These are phyloP conservation scores for Polietes domitor DNA, from an alignment of 2,888 invertebrate species.

Conservation along the genomic window DNA sequence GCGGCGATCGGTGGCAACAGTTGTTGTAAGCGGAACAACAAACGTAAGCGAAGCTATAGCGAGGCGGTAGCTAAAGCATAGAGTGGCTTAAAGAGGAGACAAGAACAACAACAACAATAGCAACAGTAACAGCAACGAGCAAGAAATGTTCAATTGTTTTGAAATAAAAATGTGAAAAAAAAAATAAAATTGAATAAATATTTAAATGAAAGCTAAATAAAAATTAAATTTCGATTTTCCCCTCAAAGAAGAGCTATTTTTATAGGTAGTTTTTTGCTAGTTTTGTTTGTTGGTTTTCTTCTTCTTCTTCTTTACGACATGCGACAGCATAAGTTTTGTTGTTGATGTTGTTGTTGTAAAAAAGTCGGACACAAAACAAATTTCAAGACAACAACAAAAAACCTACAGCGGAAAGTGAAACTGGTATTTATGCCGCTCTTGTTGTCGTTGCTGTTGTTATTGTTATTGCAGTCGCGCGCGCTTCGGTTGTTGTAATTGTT, in stretches of 20 bases:
- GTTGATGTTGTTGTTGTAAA: slow-evolving; percentile 5
- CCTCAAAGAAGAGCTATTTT: no score
- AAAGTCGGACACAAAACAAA: not conserved
- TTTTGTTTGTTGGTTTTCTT: no score
- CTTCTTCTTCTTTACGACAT: not conserved
- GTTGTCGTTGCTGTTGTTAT: slow-evolving; percentile 37
- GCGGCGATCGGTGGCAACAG: slow-evolving; percentile 74
- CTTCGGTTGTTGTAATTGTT: not conserved
- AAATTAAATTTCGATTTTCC: slow-evolving; percentile 20
- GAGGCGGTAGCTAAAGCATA: not conserved
- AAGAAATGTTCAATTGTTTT: slow-evolving; percentile 14
- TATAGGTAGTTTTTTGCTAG: slow-evolving; percentile 16
- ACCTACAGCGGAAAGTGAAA: slow-evolving; percentile 66
- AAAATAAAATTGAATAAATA: not conserved
- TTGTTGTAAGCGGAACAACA: slow-evolving; percentile 69
- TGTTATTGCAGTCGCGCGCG: not conserved
- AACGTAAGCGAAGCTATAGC: not conserved
- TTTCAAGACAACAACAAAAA: slow-evolving; percentile 34
- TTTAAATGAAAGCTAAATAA: not conserved
- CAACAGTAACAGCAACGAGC: slow-evolving; percentile 1
- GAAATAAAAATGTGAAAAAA: not conserved
- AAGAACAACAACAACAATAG: slow-evolving; percentile 3
- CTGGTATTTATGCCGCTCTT: slow-evolving; percentile 51
- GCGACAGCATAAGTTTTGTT: not conserved
- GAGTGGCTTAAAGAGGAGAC: slow-evolving; percentile 16